Evolutionary conservation across 2,797 vertebrate genomes (phyloP), one percentile per base, ranked within the genome.

Genomic region (Gastrophryne carolinensis): DNA sequence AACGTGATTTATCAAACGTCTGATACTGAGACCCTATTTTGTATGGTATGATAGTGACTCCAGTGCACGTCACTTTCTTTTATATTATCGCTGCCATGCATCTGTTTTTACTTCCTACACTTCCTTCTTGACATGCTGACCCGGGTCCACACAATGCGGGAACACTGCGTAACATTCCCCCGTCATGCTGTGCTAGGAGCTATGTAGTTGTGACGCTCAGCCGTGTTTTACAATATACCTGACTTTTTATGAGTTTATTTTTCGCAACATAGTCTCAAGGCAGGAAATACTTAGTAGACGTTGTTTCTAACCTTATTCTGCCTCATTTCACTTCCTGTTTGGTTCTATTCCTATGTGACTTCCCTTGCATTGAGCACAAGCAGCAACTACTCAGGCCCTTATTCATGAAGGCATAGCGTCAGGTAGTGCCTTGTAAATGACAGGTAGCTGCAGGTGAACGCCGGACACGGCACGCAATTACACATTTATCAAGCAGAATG

Each of bases 91-190:
- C 47, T n/a, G 26, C n/a, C 52, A 24, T 19, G 37, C 39, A 47
- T 66, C 29, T 66, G 52, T 32, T 57, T 53, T n/a, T 30, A 57
- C 27, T 57, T 57, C 26, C 35, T 12, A 32, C 11, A 32, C 52
- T 65, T 73, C 29, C 39, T 65, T 34, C 54, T 35, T 56, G 37
- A 65, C 72, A 56, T 65, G 61, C 37, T 56, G 50, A 64, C 52
- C 72, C 39, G 49, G 30, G 62, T 10, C 64, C 56, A 24, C 60
- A 61, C 6, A 57, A 44, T 32, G 41, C 24, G 41, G 17, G 52
- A 15, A 64, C 30, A 64, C 4, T 23, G 21, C 29, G 8, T 27
- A 34, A 34, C 56, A 64, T 53, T 29, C 29, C 44, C n/a, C 13
- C 32, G 37, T 34, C 49, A 12, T 73, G 50, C 71, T 73, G 60